Evolutionary conservation across 2,888 invertebrate genomes (phyloP), one percentile per base, ranked within the genome.

Genomic region (Drosophila rellima): DNA sequence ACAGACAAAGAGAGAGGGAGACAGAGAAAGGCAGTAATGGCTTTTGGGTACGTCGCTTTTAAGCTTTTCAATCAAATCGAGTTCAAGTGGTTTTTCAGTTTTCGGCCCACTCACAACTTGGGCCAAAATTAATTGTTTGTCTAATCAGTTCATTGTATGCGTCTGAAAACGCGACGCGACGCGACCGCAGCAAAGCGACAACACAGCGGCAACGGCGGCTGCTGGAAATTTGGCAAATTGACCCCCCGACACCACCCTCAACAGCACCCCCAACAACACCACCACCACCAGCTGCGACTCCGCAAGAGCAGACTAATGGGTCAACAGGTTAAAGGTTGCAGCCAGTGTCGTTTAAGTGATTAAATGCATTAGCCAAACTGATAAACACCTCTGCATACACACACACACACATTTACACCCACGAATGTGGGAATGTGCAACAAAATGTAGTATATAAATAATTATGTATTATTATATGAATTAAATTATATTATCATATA

Each of bases 1-100:
- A 29, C 10, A 23, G 11, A 1, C 6, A 13, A 1, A 23, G n/a
- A n/a, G 37, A 50, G 5, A 51, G 37, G 23, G 6, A 6, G 13
- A 15, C 3, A 40, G 4, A 11, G 35, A 7, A 26, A 5, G 23
- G 33, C 5, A 29, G 6, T 45, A n/a, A 20, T 56, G 33, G 33
- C 11, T 20, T 42, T 37, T 37, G 26, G 40, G n/a, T 40, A 20
- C 57, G 64, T 31, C 50, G 70, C 78, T 74, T 84, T 84, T 88
- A 87, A 89, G 89, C 89, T 84, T 84, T 84, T 89, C 83, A 88
- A 84, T 84, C 89, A 87, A 78, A 80, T 80, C 75, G 82, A 82
- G 82, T 78, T 84, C 76, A 87, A 84, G 89, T 84, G 89, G 87
- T 81, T 83, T 56, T 79, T 52, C 77, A 80, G 69, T 66, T 76